Conservation (phyloP, 2,113 vertebrate species). For the Ramphastos sulfuratus region DNA sequence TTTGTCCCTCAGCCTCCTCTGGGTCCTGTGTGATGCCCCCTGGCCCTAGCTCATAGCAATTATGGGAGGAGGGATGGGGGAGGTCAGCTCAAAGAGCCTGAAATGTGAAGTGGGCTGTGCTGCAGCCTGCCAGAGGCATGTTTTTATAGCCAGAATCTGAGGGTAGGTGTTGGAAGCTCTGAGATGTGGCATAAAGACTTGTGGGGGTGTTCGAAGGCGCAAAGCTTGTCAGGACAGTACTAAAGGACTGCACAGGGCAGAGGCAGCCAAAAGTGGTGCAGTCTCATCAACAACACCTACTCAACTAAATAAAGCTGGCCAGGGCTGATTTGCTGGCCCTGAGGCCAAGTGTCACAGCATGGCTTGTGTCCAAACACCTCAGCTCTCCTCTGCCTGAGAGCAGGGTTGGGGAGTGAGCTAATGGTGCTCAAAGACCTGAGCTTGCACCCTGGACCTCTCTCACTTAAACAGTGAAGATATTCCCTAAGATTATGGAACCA, state of each 20-base stretch:
- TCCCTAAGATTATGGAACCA: not conserved
- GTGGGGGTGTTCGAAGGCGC: constrained; percentile 23
- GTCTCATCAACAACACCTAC: constrained; percentile 34
- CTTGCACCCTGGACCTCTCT: not conserved
- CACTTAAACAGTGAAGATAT: not conserved
- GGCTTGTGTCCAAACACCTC: constrained; percentile 27
- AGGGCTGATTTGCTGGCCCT: rapidly evolving
- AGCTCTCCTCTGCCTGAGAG: not conserved
- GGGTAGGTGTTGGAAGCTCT: constrained; percentile 12
- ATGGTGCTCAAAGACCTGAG: not conserved
- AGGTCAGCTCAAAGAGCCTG: constrained; percentile 15
- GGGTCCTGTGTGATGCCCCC: not conserved
- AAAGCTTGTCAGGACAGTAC: not conserved
- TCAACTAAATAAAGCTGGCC: not conserved
- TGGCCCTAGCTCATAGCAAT: not conserved
- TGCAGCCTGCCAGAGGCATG: constrained; percentile 42
- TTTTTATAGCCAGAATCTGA: constrained; percentile 20
- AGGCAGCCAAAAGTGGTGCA: not conserved
- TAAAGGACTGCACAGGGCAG: not conserved
- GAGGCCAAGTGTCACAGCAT: constrained; percentile 8
- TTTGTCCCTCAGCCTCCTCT: constrained; percentile 28
- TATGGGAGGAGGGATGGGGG: not conserved
- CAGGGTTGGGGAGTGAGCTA: not conserved
- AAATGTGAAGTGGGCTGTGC: constrained; percentile 15
- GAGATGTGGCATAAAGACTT: constrained; percentile 41